A percentile compares a stretch with the other conserved stretches of the same genome.
Evolutionary conservation across 1,140 invertebrate genomes (phyloP).

Genomic region (Ectropis grisescens): DNA sequence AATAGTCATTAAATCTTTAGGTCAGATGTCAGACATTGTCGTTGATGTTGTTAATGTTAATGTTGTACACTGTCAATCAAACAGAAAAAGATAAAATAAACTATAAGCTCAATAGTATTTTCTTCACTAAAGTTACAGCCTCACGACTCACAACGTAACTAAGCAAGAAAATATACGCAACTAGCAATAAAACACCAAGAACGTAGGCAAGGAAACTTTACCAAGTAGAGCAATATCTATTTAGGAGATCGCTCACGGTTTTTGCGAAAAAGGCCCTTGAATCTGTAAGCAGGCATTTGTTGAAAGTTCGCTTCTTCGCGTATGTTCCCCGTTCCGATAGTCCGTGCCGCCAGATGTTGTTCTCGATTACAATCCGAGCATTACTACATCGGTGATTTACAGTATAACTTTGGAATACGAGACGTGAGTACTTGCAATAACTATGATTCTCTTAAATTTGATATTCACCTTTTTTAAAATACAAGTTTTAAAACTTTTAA

Average conservation of each 20-base stretch:
- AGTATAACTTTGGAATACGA: no score
- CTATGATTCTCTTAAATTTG: no score
- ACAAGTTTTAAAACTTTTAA: not conserved
- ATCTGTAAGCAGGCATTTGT: slow-evolving; percentile 19
- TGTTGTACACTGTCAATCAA: no score
- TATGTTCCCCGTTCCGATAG: slow-evolving; percentile 11
- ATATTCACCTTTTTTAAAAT: not conserved
- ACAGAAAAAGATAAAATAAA: no score
- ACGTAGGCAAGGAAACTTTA: not conserved
- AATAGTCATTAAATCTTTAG: no score
- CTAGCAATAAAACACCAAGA: no score
- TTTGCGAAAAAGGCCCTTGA: slow-evolving; percentile 10
- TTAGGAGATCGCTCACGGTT: not conserved
- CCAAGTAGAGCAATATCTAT: slow-evolving; percentile 1
- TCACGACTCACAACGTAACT: no score
- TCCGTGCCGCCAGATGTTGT: slow-evolving; percentile 24
- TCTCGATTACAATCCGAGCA: slow-evolving; percentile 32
- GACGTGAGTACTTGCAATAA: not conserved
- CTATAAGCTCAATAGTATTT: no score
- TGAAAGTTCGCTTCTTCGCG: slow-evolving; percentile 20
- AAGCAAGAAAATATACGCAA: no score
- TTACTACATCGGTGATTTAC: slow-evolving; percentile 18
- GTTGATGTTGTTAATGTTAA: no score
- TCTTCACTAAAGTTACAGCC: no score
- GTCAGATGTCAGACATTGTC: no score